phyloP scores from a whole-genome alignment of 2,113 vertebrate species.

The Ophthalmolycus amberensis region DNA sequence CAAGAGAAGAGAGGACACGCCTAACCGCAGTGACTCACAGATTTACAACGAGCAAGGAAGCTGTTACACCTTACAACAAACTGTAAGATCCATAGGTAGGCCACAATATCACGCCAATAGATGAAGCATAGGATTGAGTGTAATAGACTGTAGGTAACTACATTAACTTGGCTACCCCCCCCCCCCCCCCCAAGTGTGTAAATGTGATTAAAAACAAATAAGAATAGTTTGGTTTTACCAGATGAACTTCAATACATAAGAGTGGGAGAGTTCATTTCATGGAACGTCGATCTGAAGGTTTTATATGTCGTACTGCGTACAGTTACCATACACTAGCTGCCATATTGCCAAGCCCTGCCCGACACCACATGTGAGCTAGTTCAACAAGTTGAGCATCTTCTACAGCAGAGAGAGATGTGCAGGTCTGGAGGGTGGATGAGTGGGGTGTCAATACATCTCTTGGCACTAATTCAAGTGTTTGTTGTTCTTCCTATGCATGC shows the following conservation, averaged over 20 bases:
- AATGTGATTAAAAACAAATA: too few relatives aligned
- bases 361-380: constrained; percentile 1
- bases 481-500: neutral
- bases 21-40: constrained; percentile 64
- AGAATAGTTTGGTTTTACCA: too few relatives aligned
- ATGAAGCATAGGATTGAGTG: neutral
- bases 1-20: constrained; percentile 57
- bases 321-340: too few relatives aligned
- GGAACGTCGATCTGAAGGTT: too few relatives aligned
- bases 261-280: too few relatives aligned
- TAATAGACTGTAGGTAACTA: neutral
- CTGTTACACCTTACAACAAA: neutral
- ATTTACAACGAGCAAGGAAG: constrained; percentile 2
- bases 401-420: constrained; percentile 4
- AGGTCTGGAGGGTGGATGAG: constrained; percentile 17
- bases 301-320: too few relatives aligned
- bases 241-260: too few relatives aligned
- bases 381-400: constrained; percentile 31
- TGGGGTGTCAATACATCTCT: constrained; percentile 32
- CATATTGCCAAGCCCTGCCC: neutral
- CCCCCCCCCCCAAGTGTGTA: too few relatives aligned
- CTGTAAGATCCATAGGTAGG: neutral
- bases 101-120: neutral
- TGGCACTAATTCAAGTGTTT: neutral
- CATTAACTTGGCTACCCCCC: neutral